A percentile compares a stretch with the other conserved stretches of the same genome.
Evolutionary conservation across 2,888 invertebrate species (phyloP).

Genomic region (Neocrepidodera transversa): DNA sequence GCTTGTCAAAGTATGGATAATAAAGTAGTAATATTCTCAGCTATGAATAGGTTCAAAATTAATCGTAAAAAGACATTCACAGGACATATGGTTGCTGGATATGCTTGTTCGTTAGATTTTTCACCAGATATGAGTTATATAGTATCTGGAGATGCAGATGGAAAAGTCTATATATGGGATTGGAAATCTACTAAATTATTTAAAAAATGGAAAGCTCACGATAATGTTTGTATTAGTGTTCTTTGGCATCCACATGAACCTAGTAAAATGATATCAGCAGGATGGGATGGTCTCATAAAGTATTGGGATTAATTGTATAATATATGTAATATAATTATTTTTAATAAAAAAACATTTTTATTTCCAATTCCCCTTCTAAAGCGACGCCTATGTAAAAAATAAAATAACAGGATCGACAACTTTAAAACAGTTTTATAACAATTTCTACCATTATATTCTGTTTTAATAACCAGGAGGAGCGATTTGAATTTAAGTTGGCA

Average conservation of each 20-base stretch:
- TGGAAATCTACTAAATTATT: slow-evolving; percentile 99
- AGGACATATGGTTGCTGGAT: slow-evolving; percentile 99
- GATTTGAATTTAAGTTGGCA: no score
- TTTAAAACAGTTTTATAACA: no score
- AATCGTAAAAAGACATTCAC: slow-evolving; percentile 97
- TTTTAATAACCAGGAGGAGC: no score
- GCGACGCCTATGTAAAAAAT: no score
- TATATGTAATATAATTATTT: no score
- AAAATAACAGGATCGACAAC: no score
- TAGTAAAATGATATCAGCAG: slow-evolving; percentile 95
- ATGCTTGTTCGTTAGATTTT: slow-evolving; percentile 96
- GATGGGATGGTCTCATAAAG: slow-evolving; percentile 99
- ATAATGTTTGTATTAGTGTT: slow-evolving; percentile 92
- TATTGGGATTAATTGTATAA: slow-evolving; percentile 86
- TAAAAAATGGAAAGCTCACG: slow-evolving; percentile 99
- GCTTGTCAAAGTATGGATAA: slow-evolving; percentile 99
- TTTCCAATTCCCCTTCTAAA: no score
- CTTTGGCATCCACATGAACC: slow-evolving; percentile 99
- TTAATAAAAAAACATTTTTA: no score
- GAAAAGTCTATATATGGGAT: slow-evolving; percentile 98
- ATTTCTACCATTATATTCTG: no score
- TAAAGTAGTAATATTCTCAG: slow-evolving; percentile 97
- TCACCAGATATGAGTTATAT: slow-evolving; percentile 99
- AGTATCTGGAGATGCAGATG: slow-evolving; percentile 98
- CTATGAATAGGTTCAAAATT: slow-evolving; percentile 95